Percentiles rank a stretch among this genome's conserved stretches.
phyloP scores from a whole-genome alignment of 1,140 invertebrate species.

The Sitobion miscanthi region DNA sequence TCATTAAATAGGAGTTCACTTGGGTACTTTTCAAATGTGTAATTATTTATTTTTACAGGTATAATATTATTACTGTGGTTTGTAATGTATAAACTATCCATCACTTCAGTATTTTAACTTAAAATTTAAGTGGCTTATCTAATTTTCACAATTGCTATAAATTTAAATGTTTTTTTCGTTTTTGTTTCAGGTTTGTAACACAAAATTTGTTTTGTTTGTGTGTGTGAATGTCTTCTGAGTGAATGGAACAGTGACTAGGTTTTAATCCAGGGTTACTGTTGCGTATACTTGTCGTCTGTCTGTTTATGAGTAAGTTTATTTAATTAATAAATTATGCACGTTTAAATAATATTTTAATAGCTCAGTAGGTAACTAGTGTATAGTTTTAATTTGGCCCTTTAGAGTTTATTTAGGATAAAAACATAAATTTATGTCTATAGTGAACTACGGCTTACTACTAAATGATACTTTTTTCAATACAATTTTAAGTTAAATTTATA shows the following conservation, averaged over 20 bases:
- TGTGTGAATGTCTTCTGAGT: constrained; percentile 56
- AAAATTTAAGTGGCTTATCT: background rate
- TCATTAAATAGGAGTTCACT: background rate
- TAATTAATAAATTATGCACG: background rate
- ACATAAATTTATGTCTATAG: background rate
- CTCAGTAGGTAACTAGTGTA: background rate
- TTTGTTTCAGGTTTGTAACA: constrained; percentile 55
- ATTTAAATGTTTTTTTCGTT: background rate
- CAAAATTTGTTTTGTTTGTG: constrained; percentile 53
- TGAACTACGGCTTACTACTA: background rate
- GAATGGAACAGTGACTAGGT: constrained; percentile 56
- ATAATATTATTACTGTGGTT: background rate
- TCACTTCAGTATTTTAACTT: background rate
- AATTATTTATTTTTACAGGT: background rate
- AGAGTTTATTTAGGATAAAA: background rate
- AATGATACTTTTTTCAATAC: background rate
- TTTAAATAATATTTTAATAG: too few relatives aligned
- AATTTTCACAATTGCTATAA: background rate
- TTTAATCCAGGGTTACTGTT: constrained; percentile 55
- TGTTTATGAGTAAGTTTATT: constrained; percentile 56
- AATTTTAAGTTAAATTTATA: background rate
- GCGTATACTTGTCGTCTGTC: constrained; percentile 55
- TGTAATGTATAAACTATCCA: background rate
- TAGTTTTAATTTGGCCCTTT: background rate
- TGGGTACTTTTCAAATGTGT: background rate